A percentile compares a stretch with the other conserved stretches of the same genome.
Conservation (phyloP, 2,113 vertebrate genomes). For the Lophotis ruficrista region DNA sequence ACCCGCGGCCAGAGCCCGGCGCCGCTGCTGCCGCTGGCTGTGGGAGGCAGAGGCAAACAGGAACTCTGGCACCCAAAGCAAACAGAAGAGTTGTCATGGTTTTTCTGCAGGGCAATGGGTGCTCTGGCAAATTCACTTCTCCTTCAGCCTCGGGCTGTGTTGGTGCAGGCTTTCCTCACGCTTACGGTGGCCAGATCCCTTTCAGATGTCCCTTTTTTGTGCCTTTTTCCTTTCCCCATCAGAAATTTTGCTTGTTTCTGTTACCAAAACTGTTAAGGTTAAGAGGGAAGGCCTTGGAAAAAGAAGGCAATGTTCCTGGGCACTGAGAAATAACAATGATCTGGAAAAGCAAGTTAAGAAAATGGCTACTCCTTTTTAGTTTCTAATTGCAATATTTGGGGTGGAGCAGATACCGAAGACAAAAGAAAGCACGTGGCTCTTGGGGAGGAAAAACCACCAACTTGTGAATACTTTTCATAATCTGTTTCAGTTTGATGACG, state of each 20-base stretch:
- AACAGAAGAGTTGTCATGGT: not conserved
- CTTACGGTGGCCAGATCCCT: fast-evolving
- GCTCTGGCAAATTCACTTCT: not conserved
- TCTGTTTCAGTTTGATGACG: not conserved
- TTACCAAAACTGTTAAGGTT: not conserved
- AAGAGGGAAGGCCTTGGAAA: not conserved
- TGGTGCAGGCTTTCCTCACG: not conserved
- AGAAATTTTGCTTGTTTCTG: not conserved
- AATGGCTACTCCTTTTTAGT: not conserved
- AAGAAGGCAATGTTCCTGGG: not conserved
- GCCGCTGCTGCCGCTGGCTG: fast-evolving
- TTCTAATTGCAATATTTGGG: not conserved
- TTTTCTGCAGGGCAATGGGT: not conserved
- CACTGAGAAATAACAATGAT: not conserved
- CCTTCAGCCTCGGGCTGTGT: not conserved
- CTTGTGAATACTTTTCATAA: fast-evolving
- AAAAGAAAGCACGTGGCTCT: not conserved
- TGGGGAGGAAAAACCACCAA: not conserved
- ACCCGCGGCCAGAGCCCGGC: not conserved
- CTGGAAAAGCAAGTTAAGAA: not conserved
- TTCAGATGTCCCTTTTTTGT: not conserved
- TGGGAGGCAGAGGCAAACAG: not conserved
- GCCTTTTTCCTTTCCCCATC: not conserved
- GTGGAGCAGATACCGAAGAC: not conserved
- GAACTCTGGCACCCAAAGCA: not conserved